These are phyloP conservation scores for Oikopleura dioica DNA, from an alignment of 23 tunicate genomes.

Conservation along the genomic window DNA sequence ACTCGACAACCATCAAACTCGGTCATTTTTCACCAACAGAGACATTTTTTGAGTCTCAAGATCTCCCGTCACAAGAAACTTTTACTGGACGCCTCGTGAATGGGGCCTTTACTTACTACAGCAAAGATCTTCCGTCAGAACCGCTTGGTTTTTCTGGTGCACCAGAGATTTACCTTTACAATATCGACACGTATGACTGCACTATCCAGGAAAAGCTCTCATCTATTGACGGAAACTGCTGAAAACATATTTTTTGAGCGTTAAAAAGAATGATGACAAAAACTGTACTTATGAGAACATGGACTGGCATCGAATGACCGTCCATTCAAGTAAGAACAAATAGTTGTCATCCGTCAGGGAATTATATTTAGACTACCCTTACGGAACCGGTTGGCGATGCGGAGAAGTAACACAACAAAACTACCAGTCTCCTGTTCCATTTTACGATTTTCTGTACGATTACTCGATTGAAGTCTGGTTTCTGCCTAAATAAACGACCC, in stretches of 20 bases:
- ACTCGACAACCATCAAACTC: too few species aligned
- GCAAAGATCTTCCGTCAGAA: background rate
- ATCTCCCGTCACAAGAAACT: too few species aligned
- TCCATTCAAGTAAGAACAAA: background rate
- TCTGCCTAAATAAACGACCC: too few species aligned
- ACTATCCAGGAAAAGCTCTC: too few species aligned
- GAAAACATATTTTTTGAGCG: too few species aligned
- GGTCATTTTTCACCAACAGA: too few species aligned
- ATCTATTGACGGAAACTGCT: too few species aligned
- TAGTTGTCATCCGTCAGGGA: background rate
- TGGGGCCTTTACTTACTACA: background rate
- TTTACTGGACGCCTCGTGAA: too few species aligned
- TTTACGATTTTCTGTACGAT: background rate
- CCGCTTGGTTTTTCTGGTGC: background rate
- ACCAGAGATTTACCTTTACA: background rate
- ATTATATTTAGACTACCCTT: background rate
- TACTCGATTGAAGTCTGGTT: background rate
- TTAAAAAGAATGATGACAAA: background rate
- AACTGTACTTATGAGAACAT: background rate
- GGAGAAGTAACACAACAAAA: constrained; percentile 7
- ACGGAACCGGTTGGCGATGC: constrained; percentile 8
- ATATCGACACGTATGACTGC: background rate
- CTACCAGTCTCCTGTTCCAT: background rate
- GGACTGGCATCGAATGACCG: background rate
- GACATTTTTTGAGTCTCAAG: too few species aligned